These are phyloP conservation scores for Loris lydekkerianus DNA, from an alignment of 2,797 vertebrate species.

Conservation along the genomic window DNA sequence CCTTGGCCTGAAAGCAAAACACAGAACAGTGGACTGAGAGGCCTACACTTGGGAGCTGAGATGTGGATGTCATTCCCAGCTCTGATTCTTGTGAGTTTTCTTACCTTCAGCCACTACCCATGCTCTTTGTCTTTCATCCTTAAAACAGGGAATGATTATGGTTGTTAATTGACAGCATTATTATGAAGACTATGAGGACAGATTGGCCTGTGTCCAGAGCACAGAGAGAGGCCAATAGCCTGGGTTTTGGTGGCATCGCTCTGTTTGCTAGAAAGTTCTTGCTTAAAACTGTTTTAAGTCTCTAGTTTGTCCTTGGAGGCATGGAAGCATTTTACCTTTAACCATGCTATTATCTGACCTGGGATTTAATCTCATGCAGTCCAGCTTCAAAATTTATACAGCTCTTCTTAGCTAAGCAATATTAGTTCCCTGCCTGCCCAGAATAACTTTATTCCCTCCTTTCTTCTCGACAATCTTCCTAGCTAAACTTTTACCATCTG, in stretches of 20 bases:
- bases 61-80: neutral
- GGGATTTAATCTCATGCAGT: neutral
- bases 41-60: neutral
- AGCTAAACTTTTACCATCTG: neutral
- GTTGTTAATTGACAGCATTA: neutral
- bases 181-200: neutral
- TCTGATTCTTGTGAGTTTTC: neutral
- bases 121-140: neutral
- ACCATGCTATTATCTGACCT: neutral
- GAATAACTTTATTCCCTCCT: neutral
- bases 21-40: fast-evolving
- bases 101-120: neutral
- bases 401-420: neutral
- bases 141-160: neutral
- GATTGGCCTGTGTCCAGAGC: neutral
- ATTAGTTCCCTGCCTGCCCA: neutral
- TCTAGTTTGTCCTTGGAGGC: neutral
- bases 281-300: neutral
- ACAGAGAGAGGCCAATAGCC: neutral
- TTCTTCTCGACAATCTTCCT: neutral
- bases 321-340: constrained; percentile 47
- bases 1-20: neutral
- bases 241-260: neutral
- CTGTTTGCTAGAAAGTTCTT: neutral
- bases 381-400: constrained; percentile 16